Percentiles rank a stretch among this genome's conserved stretches.
Conservation (phyloP, 2,888 invertebrate genomes). For the Tetropium fuscum region DNA sequence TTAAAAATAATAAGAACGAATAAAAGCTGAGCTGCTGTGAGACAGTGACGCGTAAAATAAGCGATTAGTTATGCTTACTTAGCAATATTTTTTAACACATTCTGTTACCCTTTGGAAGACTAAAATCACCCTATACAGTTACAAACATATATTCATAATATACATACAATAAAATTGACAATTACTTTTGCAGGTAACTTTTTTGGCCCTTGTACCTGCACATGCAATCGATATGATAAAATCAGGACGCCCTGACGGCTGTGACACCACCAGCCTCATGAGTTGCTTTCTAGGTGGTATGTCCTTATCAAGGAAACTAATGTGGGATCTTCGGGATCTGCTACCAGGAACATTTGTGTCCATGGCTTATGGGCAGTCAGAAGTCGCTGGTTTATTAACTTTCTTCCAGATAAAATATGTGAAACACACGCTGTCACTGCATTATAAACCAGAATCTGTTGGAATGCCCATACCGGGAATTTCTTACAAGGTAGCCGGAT, state of each 20-base stretch:
- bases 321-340: conserved; percentile 54
- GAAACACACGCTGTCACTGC: conserved; percentile 49
- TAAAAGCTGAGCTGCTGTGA: too few species aligned
- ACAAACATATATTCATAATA: too few species aligned
- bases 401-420: conserved; percentile 51
- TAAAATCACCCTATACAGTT: too few species aligned
- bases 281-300: conserved; percentile 55
- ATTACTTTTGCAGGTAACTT: conserved; percentile 49
- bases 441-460: conserved; percentile 53
- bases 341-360: conserved; percentile 57
- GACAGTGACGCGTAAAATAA: too few species aligned
- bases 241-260: conserved; percentile 55
- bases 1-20: too few species aligned
- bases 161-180: too few species aligned
- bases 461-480: conserved; percentile 53
- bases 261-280: conserved; percentile 55
- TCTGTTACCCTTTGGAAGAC: too few species aligned
- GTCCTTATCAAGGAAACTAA: conserved; percentile 48
- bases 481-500: conserved; percentile 57
- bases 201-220: conserved; percentile 50
- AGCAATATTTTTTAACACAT: too few species aligned
- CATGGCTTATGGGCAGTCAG: conserved; percentile 60
- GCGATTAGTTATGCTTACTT: too few species aligned
- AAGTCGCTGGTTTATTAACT: conserved; percentile 55
- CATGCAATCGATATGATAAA: conserved; percentile 53